Conservation (phyloP, 2,888 invertebrate species). For the Netelia inedita region DNA sequence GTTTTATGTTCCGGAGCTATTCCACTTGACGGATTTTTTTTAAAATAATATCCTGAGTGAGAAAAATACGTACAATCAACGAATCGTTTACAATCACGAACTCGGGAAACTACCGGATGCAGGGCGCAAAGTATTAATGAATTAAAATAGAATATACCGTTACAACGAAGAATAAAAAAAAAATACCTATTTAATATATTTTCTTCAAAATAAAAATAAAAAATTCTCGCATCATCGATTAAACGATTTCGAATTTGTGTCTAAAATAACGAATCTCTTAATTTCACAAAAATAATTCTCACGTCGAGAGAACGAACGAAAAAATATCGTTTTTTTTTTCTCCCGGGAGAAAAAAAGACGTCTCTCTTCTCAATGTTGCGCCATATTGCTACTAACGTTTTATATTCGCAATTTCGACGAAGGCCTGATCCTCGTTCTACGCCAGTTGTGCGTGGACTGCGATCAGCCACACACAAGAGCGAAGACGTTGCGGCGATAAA, state of each 20-base stretch:
- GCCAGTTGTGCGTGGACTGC: not conserved
- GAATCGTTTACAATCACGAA: not conserved
- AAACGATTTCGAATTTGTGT: too few relatives aligned
- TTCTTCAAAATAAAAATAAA: too few relatives aligned
- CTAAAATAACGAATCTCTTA: too few relatives aligned
- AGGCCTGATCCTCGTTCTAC: not conserved
- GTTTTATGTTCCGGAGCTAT: not conserved
- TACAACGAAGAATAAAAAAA: too few relatives aligned
- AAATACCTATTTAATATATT: too few relatives aligned
- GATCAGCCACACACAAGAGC: not conserved
- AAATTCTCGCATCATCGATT: too few relatives aligned
- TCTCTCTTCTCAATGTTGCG: not conserved
- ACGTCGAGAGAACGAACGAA: not conserved
- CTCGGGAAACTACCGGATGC: not conserved
- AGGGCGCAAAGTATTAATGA: not conserved
- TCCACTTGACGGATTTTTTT: not conserved
- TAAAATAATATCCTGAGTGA: not conserved
- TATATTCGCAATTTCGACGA: not conserved
- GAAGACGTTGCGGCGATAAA: not conserved
- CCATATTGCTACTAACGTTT: not conserved
- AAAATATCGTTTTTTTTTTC: not conserved
- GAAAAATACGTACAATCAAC: not conserved
- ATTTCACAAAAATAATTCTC: too few relatives aligned
- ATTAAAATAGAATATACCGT: not conserved
- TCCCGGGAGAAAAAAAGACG: not conserved